Percentiles rank a stretch among this genome's conserved stretches.
Conservation (phyloP, 2,888 invertebrate species). For the Drosophila sordidapex region DNA sequence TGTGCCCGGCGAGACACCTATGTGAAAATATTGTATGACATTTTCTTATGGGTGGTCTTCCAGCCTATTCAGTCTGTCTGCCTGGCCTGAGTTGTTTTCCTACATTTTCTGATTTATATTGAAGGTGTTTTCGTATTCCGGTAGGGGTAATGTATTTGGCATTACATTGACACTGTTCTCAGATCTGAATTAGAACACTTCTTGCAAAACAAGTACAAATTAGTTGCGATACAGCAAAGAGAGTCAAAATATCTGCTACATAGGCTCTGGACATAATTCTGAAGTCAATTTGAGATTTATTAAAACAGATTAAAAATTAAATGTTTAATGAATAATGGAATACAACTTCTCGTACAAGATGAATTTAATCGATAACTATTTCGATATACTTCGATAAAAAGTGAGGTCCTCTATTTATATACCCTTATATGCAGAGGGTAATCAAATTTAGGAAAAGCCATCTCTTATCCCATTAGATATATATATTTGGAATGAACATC, state of each 20-base stretch:
- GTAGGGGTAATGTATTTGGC: neutral
- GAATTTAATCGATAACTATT: neutral
- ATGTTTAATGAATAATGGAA: neutral
- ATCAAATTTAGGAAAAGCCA: too few species aligned
- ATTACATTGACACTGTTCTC: neutral
- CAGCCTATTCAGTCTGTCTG: neutral
- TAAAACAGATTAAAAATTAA: neutral
- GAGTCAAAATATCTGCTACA: neutral
- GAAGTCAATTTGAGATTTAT: neutral
- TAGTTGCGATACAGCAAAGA: neutral
- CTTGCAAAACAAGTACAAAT: neutral
- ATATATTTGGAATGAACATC: too few species aligned
- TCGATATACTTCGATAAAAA: too few species aligned
- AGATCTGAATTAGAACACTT: neutral
- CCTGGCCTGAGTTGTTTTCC: constrained; percentile 18
- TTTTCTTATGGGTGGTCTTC: constrained; percentile 33
- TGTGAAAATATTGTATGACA: constrained; percentile 52
- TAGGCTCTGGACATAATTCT: neutral
- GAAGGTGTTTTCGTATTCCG: neutral
- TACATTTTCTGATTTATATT: constrained; percentile 32
- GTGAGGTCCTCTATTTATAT: too few species aligned
- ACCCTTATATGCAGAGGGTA: too few species aligned
- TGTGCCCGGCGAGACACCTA: constrained; percentile 20
- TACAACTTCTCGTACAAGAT: neutral
- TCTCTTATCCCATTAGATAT: too few species aligned